Evolutionary conservation across 1,140 invertebrate species (phyloP), one percentile per base, ranked within the genome.

Genomic region (Lepidurus couesii): DNA sequence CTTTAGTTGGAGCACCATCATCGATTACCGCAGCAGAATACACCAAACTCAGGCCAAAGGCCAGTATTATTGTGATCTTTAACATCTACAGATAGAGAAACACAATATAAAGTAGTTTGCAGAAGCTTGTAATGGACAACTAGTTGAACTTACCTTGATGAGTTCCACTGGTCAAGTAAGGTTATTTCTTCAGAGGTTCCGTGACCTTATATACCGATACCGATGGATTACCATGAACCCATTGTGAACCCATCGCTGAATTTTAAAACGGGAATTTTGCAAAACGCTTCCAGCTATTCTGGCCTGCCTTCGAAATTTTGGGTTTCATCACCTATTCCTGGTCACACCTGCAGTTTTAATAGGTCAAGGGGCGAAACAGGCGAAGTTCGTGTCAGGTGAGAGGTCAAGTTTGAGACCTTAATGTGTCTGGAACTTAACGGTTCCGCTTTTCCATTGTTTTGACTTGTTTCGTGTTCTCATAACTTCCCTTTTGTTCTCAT

Each of bases 161-260:
- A 21, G n/a, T 65, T 65, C 16, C 53, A 65, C 53, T 65, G 53
- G 53, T 65, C 53, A 65, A 65, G 53, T 65, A 13, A 65, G 53
- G 53, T 65, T 65, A 21, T 13, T 65, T 65, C 21, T 9, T 13
- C 21, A n/a, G n/a, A 7, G 53, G 53, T 65, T 21, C 16, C 21
- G 16, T 65, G 53, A 65, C 53, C 53, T 65, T 65, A 65, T 65
- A 65, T 65, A 65, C 53, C n/a, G 53, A 65, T 65, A n/a, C 16
- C 21, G 8, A 21, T 65, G n/a, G 53, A 13, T 65, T 21, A 16
- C 16, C 16, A 0, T 4, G 53, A 34, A 34, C 53, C 53, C 21
- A 21, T 65, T 13, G 6, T 2, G 53, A 34, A 34, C 53, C 53
- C 21, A n/a, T 65, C 4, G 53, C 53, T 65, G 53, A 65, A 21